Conservation (phyloP, 2,113 vertebrate genomes). For the Hydrochoerus hydrochaeris region DNA sequence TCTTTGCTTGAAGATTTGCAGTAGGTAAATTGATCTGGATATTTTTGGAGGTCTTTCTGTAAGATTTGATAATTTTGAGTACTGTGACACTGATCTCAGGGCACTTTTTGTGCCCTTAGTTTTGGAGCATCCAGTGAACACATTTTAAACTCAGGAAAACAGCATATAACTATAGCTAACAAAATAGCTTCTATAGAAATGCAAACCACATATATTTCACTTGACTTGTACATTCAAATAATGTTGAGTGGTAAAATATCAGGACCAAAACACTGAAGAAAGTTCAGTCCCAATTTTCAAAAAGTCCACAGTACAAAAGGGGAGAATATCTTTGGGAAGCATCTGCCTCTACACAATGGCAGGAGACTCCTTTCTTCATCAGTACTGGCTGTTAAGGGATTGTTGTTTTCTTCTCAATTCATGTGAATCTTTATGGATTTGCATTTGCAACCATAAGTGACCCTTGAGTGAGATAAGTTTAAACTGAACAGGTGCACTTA, state of each 20-base stretch:
- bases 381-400: too few species aligned
- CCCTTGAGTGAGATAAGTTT: not conserved
- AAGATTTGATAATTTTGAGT: not conserved
- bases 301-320: not conserved
- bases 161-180: not conserved
- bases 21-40: not conserved
- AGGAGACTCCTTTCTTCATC: not conserved
- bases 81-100: not conserved
- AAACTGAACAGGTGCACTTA: not conserved
- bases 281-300: not conserved
- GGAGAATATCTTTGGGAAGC: not conserved
- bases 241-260: not conserved
- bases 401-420: not conserved
- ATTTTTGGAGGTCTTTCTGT: not conserved
- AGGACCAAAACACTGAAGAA: not conserved
- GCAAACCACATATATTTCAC: not conserved
- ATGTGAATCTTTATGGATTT: not conserved
- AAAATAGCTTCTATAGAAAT: not conserved
- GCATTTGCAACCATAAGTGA: not conserved
- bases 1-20: not conserved
- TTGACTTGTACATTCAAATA: not conserved
- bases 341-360: not conserved
- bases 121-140: not conserved
- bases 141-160: not conserved
- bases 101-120: not conserved